phyloP scores from a whole-genome alignment of 30 jellyfish, hydroid and myxozoan species.

The Aurelia sp. region DNA sequence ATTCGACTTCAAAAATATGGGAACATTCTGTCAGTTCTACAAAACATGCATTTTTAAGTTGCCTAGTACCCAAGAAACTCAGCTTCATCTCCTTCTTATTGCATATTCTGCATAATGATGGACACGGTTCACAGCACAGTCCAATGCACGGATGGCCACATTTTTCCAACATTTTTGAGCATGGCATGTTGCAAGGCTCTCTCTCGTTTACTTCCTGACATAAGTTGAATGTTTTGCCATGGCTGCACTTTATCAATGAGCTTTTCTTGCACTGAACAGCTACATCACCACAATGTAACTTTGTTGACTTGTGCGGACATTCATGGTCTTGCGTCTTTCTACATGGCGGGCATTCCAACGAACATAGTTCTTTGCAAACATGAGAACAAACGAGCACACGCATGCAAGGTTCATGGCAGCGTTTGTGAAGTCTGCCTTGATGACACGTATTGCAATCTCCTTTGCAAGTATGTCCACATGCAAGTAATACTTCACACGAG shows the following conservation, averaged over 20 bases:
- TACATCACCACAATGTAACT: conserved; percentile 38
- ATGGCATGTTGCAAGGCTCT: conserved; percentile 68
- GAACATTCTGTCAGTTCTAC: conserved; percentile 18
- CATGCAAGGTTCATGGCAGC: conserved; percentile 48
- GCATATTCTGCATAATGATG: conserved; percentile 56
- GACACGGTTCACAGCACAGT: conserved; percentile 73
- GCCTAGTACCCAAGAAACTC: conserved; percentile 23
- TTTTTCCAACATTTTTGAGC: conserved; percentile 3
- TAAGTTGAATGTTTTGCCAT: conserved; percentile 35
- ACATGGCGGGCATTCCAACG: conserved; percentile 69
- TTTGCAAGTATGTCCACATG: conserved; percentile 75
- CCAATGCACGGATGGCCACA: conserved; percentile 62
- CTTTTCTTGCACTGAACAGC: conserved; percentile 46
- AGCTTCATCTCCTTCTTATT: conserved; percentile 14
- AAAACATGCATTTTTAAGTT: conserved; percentile 22
- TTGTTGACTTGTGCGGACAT: conserved; percentile 19
- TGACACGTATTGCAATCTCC: conserved; percentile 68
- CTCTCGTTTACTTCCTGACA: conserved; percentile 60
- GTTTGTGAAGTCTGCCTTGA: conserved; percentile 62
- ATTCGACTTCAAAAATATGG: conserved; percentile 32
- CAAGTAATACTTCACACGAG: conserved; percentile 40
- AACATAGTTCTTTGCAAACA: conserved; percentile 46
- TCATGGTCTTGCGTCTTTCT: conserved; percentile 14
- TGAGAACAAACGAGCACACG: conserved; percentile 49
- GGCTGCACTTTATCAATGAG: conserved; percentile 52